phyloP scores from a whole-genome alignment of 2,888 invertebrate species.

The Drosophila colorata region DNA sequence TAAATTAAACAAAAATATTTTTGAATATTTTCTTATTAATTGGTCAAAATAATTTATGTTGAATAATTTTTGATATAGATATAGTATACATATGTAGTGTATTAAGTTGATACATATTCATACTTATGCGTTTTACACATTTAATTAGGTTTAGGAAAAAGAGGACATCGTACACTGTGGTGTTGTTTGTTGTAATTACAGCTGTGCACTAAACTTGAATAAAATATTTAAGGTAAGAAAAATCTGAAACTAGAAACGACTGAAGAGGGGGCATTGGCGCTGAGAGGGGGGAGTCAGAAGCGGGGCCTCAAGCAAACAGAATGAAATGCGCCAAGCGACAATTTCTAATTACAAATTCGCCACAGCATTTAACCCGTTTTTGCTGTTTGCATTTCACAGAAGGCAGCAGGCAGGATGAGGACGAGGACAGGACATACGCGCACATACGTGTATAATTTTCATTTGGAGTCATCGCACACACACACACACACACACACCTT shows the following conservation, averaged over 20 bases:
- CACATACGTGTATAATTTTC: conserved; percentile 58
- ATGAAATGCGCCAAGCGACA: conserved; percentile 78
- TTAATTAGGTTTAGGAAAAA: neutral
- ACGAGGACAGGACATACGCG: conserved; percentile 39
- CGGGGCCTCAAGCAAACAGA: conserved; percentile 64
- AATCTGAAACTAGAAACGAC: conserved; percentile 42
- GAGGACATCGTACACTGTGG: neutral
- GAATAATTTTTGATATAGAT: no score
- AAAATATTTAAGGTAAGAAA: conserved; percentile 51
- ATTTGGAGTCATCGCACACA: conserved; percentile 36
- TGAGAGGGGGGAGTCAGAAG: neutral
- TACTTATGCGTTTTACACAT: neutral
- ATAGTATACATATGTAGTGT: no score
- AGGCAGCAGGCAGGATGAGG: neutral
- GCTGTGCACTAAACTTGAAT: conserved; percentile 39
- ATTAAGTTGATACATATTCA: no score
- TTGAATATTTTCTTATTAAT: no score
- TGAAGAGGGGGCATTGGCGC: neutral
- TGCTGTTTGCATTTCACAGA: conserved; percentile 58
- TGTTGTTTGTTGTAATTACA: conserved; percentile 39
- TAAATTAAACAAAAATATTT: no score
- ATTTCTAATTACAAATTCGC: conserved; percentile 84
- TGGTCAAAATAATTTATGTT: no score
- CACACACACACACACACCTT: conserved; percentile 33
- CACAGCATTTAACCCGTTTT: conserved; percentile 81